phyloP scores from a whole-genome alignment of 2,113 vertebrate species.

The Gorilla gorilla region DNA sequence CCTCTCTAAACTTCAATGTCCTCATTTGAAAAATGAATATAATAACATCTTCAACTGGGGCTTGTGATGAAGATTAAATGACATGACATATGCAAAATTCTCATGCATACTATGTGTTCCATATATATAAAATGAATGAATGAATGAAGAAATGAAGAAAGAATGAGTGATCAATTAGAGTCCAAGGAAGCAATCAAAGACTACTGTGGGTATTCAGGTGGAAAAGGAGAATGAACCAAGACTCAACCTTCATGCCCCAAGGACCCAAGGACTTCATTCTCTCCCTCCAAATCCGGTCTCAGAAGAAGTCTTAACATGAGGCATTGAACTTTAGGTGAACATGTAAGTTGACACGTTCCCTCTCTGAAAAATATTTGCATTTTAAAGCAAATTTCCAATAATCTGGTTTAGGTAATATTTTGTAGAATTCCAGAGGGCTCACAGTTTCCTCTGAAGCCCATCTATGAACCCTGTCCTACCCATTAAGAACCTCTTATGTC shows the following conservation, averaged over 20 bases:
- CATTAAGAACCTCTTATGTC: slow-evolving; percentile 4
- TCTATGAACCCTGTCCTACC: not conserved
- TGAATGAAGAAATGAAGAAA: not conserved
- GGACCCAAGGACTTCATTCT: not conserved
- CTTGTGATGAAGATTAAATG: not conserved
- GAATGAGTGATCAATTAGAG: not conserved
- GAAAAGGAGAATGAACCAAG: not conserved
- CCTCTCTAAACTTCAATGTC: not conserved
- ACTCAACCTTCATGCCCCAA: not conserved
- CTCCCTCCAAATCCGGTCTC: not conserved
- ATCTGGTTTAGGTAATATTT: slow-evolving; percentile 6
- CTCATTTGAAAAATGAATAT: not conserved
- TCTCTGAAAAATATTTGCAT: slow-evolving; percentile 25
- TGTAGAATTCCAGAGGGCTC: slow-evolving; percentile 22
- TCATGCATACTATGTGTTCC: not conserved
- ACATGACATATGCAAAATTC: not conserved
- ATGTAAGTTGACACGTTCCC: not conserved
- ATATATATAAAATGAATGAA: not conserved
- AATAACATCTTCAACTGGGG: not conserved
- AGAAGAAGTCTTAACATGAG: not conserved
- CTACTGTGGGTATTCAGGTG: not conserved
- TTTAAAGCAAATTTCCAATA: slow-evolving; percentile 19
- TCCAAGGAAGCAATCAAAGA: not conserved
- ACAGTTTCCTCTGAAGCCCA: not conserved
- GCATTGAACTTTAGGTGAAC: not conserved